Base-by-base conservation (phyloP, 2,113 vertebrate species). In the Dromaius novaehollandiae region DNA sequence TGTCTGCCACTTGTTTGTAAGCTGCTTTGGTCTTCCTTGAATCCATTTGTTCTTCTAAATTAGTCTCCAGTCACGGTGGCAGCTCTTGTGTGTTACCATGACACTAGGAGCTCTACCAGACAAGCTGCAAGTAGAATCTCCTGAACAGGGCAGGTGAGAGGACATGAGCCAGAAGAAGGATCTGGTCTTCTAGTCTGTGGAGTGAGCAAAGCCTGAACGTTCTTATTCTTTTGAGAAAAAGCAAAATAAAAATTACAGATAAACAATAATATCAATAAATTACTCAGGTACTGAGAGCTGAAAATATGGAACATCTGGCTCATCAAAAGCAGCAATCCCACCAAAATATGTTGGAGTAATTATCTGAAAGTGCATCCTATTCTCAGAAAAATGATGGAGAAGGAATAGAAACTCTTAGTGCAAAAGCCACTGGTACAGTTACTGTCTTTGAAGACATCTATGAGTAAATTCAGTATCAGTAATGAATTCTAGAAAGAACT, bases 1-100 rank as follows among this genome's bases (percentile, higher is more conserved):
- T 95, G 65, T 68, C 68, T 86, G 66, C 13, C 0, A 4, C 53
- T 95, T 90, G 63, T 87, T 84, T 92, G 58, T 74, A 66, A 74
- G 18, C 50, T 92, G 48, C 74, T 95, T 93, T 95, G 90, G 74
- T 91, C 78, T 85, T 96, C 81, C 79, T 89, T 85, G 66, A 60
- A 77, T 89, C 32, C 48, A 32, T 76, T 76, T 92, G 68, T 93
- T 95, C 42, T 75, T 94, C 70, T 82, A 70, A 89, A 92, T 87
- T 70, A 89, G 18, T 55, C 66, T 91, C 36, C 74, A 70, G 75
- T 38, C 26, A 3, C 77, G 85, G 85, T 89, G 89, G 94, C 53
- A 91, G 82, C 63, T 82, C 82, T n/a, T 61, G 48, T 58, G 70
- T 89, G 75, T 91, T 96, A 90, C 79, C 91, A 88, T 0, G 12